These are phyloP conservation scores for Bryconaethiops microstoma DNA, from an alignment of 2,797 vertebrate species.

Conservation along the genomic window DNA sequence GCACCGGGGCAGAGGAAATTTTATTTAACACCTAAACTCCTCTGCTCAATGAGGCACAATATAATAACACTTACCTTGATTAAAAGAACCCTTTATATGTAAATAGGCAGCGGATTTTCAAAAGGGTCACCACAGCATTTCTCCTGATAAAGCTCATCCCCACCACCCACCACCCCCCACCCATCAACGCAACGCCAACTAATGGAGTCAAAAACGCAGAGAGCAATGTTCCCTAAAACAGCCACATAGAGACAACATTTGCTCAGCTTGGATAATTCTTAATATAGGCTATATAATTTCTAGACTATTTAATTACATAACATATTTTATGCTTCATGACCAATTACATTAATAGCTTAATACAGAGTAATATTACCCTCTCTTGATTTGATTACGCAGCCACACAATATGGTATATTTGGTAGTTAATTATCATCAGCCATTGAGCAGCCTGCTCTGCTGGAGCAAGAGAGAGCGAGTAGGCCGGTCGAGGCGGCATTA, in stretches of 20 bases:
- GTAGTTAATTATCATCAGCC: constrained; percentile 99
- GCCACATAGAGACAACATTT: constrained; percentile 99
- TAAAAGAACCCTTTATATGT: constrained; percentile 99
- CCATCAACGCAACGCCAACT: constrained; percentile 78
- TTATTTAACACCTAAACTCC: constrained; percentile 97
- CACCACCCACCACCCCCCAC: constrained; percentile 78
- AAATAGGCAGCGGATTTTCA: constrained; percentile 93
- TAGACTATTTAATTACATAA: constrained; percentile 99
- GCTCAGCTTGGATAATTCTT: constrained; percentile 99
- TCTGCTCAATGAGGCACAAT: constrained; percentile 98
- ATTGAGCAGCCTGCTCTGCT: constrained; percentile 93
- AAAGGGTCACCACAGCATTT: constrained; percentile 87
- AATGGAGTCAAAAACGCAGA: constrained; percentile 88
- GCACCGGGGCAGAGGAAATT: constrained; percentile 90
- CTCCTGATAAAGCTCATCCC: constrained; percentile 85
- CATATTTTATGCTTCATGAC: constrained; percentile 99
- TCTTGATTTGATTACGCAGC: constrained; percentile 99
- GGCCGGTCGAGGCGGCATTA: constrained; percentile 85
- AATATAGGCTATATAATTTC: constrained; percentile 99
- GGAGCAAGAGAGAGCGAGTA: constrained; percentile 76
- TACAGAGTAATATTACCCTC: constrained; percentile 99
- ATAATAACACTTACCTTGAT: constrained; percentile 99
- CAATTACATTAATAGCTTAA: constrained; percentile 99
- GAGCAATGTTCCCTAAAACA: constrained; percentile 99
- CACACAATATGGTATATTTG: constrained; percentile 99